phyloP scores from a whole-genome alignment of 2,888 invertebrate genomes.

The Tiliacea aurago region DNA sequence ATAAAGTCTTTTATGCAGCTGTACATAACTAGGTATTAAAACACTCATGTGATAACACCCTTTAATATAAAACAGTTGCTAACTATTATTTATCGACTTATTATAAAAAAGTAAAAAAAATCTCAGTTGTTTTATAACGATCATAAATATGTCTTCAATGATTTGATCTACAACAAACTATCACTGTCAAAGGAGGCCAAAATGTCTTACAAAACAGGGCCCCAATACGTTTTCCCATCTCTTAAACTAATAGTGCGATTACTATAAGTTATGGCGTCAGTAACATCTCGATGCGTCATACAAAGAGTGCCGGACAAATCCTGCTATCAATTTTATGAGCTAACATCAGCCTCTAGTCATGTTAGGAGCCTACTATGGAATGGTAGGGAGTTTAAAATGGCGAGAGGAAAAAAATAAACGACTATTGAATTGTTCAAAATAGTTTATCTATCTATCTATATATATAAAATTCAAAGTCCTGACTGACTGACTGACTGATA shows the following conservation, averaged over 20 bases:
- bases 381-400: not conserved
- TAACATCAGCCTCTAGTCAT: conserved; percentile 43
- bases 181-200: not conserved
- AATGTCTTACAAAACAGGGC: conserved; percentile 27
- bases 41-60: too few relatives aligned
- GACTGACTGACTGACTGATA: too few relatives aligned
- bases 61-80: too few relatives aligned
- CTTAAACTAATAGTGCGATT: conserved; percentile 62
- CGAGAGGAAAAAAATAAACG: not conserved
- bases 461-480: too few relatives aligned
- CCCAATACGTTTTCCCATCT: conserved; percentile 54
- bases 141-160: not conserved
- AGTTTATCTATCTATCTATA: too few relatives aligned
- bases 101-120: not conserved
- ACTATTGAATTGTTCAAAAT: not conserved
- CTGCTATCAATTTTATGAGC: conserved; percentile 66
- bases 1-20: too few relatives aligned
- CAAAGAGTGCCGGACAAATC: conserved; percentile 62
- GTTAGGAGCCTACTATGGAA: conserved; percentile 41
- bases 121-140: not conserved
- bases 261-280: conserved; percentile 61
- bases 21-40: too few relatives aligned
- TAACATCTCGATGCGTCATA: conserved; percentile 60
- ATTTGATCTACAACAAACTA: not conserved
- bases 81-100: not conserved